Evolutionary conservation across 2,888 invertebrate genomes (phyloP), one percentile per base, ranked within the genome.

Genomic region (Meteorus cinctellus): DNA sequence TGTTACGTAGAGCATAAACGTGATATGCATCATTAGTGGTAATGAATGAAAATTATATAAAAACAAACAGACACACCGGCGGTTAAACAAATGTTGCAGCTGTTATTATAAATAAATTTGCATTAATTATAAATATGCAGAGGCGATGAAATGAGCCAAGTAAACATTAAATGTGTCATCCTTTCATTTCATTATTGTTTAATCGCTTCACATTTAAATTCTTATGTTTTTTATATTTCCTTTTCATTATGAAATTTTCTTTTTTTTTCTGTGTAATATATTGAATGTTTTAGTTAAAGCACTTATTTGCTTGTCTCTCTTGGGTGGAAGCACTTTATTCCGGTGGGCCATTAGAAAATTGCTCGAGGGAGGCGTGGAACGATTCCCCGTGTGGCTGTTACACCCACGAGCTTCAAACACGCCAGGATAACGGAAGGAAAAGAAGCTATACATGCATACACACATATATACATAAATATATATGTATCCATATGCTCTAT

Each of bases 271-370:
- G 14, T 62, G 41, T 55, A 16, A 29, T 62, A 62, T 62, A 62
- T 62, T 62, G 62, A 31, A 62, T 62, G 62, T 29, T 62, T 8
- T 68, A 48, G 36, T 48, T 45, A 70, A 69, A 69, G 29, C 59
- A 71, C 45, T 71, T 71, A 77, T 81, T 79, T 77, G 78, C 74
- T 68, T 74, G 74, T 69, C 66, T 55, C 72, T 45, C 41, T 55
- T 45, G 45, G 73, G 48, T 66, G 71, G 66, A 41, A 75, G 71
- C 70, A 75, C 66, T 75, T 71, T 72, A 70, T 75, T 71, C 66
- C 59, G 45, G 55, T 6, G 48, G 31, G 72, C 79, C 82, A 85
- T 85, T 84, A 83, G 81, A 76, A 81, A 80, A 85, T 85, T 84
- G 80, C 78, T 65, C 67, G 74, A 45, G 74, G 79, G 75, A 69